phyloP scores from a whole-genome alignment of 35 echinoderm and acorn worm genomes.

The Ophiothrix spiculata region DNA sequence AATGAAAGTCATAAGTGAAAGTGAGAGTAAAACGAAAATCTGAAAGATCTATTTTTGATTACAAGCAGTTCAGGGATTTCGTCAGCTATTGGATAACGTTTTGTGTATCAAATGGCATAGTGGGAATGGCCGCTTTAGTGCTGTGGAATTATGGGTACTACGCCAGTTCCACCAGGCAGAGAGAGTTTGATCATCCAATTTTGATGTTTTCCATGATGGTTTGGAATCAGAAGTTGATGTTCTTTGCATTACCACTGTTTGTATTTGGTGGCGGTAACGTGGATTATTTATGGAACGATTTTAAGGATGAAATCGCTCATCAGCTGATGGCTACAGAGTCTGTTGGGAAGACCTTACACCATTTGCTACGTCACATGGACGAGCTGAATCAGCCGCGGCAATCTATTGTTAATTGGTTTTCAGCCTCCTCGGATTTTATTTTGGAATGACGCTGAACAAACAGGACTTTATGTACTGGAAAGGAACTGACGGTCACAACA shows the following conservation, averaged over 20 bases:
- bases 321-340: neutral
- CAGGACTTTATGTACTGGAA: neutral
- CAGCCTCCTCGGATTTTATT: neutral
- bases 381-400: neutral
- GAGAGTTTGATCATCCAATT: neutral
- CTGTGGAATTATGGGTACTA: neutral
- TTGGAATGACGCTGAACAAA: neutral
- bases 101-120: neutral
- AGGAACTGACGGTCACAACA: neutral
- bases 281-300: neutral
- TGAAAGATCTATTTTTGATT: neutral
- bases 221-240: neutral
- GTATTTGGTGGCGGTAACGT: neutral
- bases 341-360: neutral
- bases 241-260: neutral
- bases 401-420: neutral
- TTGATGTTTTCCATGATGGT: neutral
- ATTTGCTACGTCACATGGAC: neutral
- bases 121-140: neutral
- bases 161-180: too few relatives aligned
- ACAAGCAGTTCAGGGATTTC: neutral
- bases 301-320: neutral
- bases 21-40: neutral
- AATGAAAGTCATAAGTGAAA: neutral
- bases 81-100: neutral